Evolutionary conservation across 2,888 invertebrate species (phyloP).

Genomic region (Idaea straminata): DNA sequence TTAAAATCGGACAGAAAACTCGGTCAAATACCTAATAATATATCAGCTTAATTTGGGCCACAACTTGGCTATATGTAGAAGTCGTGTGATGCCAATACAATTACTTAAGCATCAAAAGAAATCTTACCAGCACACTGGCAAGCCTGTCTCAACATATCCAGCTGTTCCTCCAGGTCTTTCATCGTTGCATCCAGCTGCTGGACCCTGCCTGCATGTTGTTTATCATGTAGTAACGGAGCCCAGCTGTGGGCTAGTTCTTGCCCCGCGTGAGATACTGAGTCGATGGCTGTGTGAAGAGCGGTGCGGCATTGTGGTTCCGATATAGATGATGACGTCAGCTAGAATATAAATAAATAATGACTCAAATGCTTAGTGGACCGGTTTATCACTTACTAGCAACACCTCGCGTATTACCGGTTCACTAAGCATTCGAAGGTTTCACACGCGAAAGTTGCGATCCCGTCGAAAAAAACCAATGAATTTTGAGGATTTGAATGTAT

Average conservation of each 20-base stretch:
- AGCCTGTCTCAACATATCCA: slow-evolving; percentile 1
- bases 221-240: background rate
- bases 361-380: no score
- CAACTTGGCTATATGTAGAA: no score
- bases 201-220: background rate
- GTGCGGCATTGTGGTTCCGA: slow-evolving; percentile 11
- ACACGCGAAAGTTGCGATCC: no score
- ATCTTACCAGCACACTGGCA: slow-evolving; percentile 3
- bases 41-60: no score
- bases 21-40: no score
- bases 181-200: slow-evolving; percentile 5
- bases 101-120: background rate
- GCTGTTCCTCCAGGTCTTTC: slow-evolving; percentile 4
- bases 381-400: no score
- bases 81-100: background rate
- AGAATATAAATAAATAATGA: background rate
- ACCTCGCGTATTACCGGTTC: no score
- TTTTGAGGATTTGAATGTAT: no score
- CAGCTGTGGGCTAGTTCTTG: slow-evolving; percentile 3
- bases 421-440: no score
- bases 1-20: no score
- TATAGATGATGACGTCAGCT: slow-evolving; percentile 10
- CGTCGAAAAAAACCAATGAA: no score
- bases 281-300: slow-evolving; percentile 8
- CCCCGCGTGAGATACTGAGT: slow-evolving; percentile 4